These are phyloP conservation scores for Carassius gibelio DNA, from an alignment of 2,113 vertebrate genomes.

Conservation along the genomic window DNA sequence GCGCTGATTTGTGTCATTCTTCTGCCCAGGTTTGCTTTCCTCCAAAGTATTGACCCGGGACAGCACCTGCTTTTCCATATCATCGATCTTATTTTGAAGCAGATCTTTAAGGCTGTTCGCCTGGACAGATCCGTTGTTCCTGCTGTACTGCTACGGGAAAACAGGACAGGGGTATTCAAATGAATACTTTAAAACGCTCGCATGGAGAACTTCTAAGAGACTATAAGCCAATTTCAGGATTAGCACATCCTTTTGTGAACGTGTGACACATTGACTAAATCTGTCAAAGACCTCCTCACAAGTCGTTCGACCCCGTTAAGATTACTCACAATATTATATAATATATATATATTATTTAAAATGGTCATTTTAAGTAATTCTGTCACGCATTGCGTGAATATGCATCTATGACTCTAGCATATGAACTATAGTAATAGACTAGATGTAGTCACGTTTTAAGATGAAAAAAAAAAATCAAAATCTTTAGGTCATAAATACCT, in stretches of 20 bases:
- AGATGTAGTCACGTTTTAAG: not conserved
- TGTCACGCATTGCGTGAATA: not conserved
- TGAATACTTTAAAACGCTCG: not conserved
- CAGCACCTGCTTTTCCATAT: slow-evolving; percentile 95
- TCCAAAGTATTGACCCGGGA: slow-evolving; percentile 92
- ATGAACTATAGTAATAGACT: not conserved
- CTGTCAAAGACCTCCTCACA: not conserved
- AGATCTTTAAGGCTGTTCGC: slow-evolving; percentile 91
- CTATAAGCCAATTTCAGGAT: slow-evolving; percentile 57
- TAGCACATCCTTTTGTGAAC: slow-evolving; percentile 29
- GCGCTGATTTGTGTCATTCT: slow-evolving; percentile 89
- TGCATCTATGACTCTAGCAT: not conserved
- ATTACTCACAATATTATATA: too few relatives aligned
- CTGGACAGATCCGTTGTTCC: slow-evolving; percentile 87
- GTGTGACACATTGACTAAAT: slow-evolving; percentile 3
- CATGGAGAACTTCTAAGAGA: slow-evolving; percentile 17
- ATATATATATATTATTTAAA: too few relatives aligned
- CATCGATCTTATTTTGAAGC: slow-evolving; percentile 95
- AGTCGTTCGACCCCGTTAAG: not conserved
- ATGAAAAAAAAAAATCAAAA: not conserved
- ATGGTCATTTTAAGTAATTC: not conserved
- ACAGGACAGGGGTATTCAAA: slow-evolving; percentile 42
- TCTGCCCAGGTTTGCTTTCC: slow-evolving; percentile 80
- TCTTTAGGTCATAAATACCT: slow-evolving; percentile 77
- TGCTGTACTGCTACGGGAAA: slow-evolving; percentile 85